Evolutionary conservation across 2,888 invertebrate genomes (phyloP).

Genomic region (Leptura quadrifasciata): DNA sequence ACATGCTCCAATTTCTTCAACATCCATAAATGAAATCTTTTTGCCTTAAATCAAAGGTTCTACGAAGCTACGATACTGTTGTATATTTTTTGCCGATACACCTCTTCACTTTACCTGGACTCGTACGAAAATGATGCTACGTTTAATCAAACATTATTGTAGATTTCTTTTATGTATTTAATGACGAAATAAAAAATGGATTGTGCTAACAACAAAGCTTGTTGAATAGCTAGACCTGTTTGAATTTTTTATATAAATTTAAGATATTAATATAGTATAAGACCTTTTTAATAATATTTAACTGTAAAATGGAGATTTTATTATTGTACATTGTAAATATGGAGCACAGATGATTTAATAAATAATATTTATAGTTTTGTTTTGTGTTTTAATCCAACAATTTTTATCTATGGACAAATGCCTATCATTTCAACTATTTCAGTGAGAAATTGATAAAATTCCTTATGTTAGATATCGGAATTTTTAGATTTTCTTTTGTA

Average conservation of each 20-base stretch:
- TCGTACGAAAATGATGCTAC: neutral
- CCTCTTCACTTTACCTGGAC: neutral
- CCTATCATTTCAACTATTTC: no score
- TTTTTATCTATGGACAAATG: no score
- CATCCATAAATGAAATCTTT: no score
- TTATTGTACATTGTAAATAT: conserved; percentile 73
- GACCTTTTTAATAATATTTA: conserved; percentile 64
- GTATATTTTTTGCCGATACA: neutral
- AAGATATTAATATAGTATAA: conserved; percentile 56
- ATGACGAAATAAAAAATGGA: conserved; percentile 51
- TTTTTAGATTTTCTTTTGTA: no score
- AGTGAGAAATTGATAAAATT: no score
- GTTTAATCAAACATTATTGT: neutral
- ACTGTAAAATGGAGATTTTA: conserved; percentile 70
- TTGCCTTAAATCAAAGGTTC: no score
- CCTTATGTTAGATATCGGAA: no score
- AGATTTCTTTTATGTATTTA: conserved; percentile 2
- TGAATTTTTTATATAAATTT: conserved; percentile 47
- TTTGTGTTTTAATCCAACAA: conserved; percentile 22
- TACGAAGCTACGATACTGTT: no score
- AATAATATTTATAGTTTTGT: conserved; percentile 71
- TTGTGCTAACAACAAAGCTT: conserved; percentile 47
- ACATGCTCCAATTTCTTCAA: no score
- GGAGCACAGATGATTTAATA: conserved; percentile 73
- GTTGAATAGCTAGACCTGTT: conserved; percentile 46